Evolutionary conservation across 2,888 invertebrate species (phyloP), one percentile per base, ranked within the genome.

Genomic region (Coelinius sp.): DNA sequence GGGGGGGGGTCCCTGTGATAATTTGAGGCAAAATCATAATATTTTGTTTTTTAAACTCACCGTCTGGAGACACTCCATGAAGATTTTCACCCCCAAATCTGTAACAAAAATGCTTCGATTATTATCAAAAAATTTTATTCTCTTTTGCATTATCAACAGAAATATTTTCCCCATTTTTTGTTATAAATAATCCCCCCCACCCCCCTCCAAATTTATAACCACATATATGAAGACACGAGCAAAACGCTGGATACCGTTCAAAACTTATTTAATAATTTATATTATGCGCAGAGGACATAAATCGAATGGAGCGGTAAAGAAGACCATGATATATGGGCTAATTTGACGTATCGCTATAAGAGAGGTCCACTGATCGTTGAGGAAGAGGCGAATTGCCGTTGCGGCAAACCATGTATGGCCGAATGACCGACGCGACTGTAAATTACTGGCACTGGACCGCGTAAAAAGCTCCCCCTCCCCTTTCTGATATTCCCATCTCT

Each of bases 401-500:
- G 64, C 20, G 35, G 73, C 73, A 77, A 76, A 75, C 85, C 85
- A 85, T 85, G 82, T 85, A 86, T 79, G 85, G 84, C 83, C 76
- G 85, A 85, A 84, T 85, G 85, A 83, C 82, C 83, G 85, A 85
- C 86, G 84, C 82, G 85, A 85, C 86, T 85, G 87, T 86, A 86
- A 87, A 87, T 87, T 86, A 87, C 84, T 81, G 84, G 81, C 85
- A 84, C 81, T 71, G 71, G 84, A 38, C 81, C 83, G 79, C 73
- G 81, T 82, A 86, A 85, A 86, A 86, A 86, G 80, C 73, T 73
- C 79, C 74, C 46, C 53, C 35, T 68, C 72, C 44, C 17, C 31
- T 27, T 63, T 70, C 64, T 59, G 31, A 12, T 2, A 44, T 44
- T 17, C 46, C 59, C 59, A 65, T 73, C 66, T 46, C 63, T 22